Base-by-base conservation (phyloP, 1,140 invertebrate genomes). In the Aphelinus atriplicis region DNA sequence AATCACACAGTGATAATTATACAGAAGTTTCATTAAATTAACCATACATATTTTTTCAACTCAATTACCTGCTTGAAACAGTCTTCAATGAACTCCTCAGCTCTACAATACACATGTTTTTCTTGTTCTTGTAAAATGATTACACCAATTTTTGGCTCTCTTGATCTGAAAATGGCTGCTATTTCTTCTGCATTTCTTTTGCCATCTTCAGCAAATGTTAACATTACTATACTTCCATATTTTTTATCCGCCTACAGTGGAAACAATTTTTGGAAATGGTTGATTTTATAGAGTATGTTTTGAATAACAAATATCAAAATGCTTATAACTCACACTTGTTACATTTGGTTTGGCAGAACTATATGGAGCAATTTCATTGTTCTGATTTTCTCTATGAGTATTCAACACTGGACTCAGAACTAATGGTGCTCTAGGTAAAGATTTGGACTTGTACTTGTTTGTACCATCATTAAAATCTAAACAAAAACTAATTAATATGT, bases 21-120 rank as follows among this genome's bases (percentile, higher is more conserved):
- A 57, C 6, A 73, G 3, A 10, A 10, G n/a, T 53, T 56, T 60
- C 10, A 65, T 43, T 62, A 6, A 7, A 46, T 71, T 46, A 26
- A 71, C 48, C 65, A 75, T 63, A 55, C 55, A 56, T 48, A 48
- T 58, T 53, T 55, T 60, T 50, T 6, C 7, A 62, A 55, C 61
- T 57, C 48, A 65, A 60, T 51, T 77, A 82, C 81, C 72, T 85
- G 83, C 57, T 79, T 80, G 55, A 85, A 84, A 75, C 83, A 85
- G 73, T 85, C 83, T 26, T 85, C 81, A 65, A 85, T 78, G 53
- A 85, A 85, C 70, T 84, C 81, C 77, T 84, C 81, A 9, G 80
- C 83, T 73, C 60, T 79, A 66, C 77, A 78, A 26, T 81, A 84
- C 6, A 85, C 83, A 64, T 79, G 71, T 66, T 83, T 81, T 57